These are phyloP conservation scores for Thereva unica DNA, from an alignment of 2,888 invertebrate genomes.

Conservation along the genomic window DNA sequence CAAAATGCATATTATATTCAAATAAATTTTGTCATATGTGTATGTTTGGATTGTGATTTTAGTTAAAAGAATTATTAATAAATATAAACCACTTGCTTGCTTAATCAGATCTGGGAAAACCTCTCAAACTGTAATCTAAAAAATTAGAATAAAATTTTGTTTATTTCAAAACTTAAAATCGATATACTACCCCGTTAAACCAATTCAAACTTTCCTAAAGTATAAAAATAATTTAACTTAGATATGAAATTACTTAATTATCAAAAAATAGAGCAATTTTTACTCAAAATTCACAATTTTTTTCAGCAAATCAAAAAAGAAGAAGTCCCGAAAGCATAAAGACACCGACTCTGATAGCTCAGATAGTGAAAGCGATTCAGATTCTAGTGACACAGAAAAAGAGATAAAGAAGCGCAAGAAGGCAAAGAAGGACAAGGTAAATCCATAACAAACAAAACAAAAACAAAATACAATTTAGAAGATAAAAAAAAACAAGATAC, in stretches of 20 bases:
- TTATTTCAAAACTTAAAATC: not conserved
- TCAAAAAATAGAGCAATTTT: not conserved
- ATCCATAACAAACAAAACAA: conserved; percentile 16
- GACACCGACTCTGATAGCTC: conserved; percentile 59
- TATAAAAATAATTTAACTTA: conserved; percentile 11
- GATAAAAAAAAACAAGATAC: too few relatives aligned
- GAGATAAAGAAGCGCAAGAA: conserved; percentile 55
- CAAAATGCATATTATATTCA: too few relatives aligned
- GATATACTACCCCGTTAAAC: not conserved
- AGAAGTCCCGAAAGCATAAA: conserved; percentile 63
- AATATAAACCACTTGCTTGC: too few relatives aligned
- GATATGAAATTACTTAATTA: conserved; percentile 12
- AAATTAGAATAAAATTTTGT: not conserved
- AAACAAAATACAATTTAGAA: not conserved
- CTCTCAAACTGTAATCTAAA: too few relatives aligned
- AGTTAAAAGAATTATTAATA: too few relatives aligned
- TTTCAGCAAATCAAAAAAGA: conserved; percentile 60
- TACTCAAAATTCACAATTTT: conserved; percentile 45
- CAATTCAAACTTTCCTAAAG: conserved; percentile 30
- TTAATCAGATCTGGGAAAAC: too few relatives aligned
- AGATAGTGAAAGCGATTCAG: conserved; percentile 54
- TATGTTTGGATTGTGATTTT: too few relatives aligned
- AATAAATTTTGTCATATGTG: too few relatives aligned
- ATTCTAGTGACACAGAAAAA: conserved; percentile 53
- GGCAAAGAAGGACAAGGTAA: conserved; percentile 57